These are phyloP conservation scores for Anhinga anhinga DNA, from an alignment of 2,113 vertebrate species.

Conservation along the genomic window DNA sequence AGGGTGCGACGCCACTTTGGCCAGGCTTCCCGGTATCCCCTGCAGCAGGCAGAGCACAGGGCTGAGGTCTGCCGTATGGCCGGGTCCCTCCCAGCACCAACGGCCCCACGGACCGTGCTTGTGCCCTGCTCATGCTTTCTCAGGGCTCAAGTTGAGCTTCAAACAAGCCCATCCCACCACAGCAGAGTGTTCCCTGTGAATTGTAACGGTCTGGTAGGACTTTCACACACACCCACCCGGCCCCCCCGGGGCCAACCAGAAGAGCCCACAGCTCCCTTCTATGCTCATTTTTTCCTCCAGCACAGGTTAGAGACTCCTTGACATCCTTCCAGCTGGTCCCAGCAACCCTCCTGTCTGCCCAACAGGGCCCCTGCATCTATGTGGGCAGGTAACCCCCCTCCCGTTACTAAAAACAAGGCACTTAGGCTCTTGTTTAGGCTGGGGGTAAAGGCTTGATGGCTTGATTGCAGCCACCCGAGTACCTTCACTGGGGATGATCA, in stretches of 20 bases:
- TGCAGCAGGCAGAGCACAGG: accelerated
- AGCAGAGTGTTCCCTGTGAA: not conserved
- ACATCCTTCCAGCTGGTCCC: not conserved
- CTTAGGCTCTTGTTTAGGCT: not conserved
- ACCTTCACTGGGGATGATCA: no score
- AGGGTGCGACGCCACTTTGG: accelerated
- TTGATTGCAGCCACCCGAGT: not conserved
- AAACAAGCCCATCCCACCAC: accelerated
- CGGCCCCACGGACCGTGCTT: not conserved
- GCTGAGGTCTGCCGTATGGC: not conserved
- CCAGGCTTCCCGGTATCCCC: accelerated
- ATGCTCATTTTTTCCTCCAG: accelerated
- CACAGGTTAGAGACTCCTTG: not conserved
- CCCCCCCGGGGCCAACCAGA: accelerated
- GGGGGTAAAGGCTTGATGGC: not conserved
- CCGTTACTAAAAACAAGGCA: accelerated
- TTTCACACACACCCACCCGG: no score
- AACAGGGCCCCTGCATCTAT: accelerated
- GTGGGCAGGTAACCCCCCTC: accelerated
- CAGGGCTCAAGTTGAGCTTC: not conserved
- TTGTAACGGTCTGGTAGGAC: accelerated
- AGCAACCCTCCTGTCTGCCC: not conserved
- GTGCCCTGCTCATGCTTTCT: not conserved
- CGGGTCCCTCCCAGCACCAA: not conserved
- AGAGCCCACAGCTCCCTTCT: not conserved